These are phyloP conservation scores for Meloidogyne exigua DNA, from an alignment of 1,140 invertebrate genomes.

Conservation along the genomic window DNA sequence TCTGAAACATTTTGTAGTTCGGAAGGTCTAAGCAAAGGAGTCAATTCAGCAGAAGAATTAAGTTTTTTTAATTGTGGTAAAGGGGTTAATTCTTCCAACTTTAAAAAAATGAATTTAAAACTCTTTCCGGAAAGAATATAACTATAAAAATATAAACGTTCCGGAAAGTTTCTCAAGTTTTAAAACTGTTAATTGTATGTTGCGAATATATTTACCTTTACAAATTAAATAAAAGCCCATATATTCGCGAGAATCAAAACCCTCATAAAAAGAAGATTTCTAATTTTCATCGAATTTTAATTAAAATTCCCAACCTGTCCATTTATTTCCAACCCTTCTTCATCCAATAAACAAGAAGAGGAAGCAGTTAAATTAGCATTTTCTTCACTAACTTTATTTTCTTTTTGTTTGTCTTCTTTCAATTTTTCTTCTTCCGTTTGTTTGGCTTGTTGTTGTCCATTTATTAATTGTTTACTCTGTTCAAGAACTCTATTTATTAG, in stretches of 20 bases:
- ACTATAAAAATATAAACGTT: no score
- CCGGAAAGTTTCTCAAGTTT: no score
- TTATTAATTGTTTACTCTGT: background rate
- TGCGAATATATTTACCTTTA: no score
- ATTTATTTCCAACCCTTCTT: background rate
- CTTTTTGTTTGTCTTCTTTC: background rate
- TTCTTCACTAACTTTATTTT: no score
- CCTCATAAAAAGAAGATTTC: no score
- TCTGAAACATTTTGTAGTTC: conserved; percentile 12
- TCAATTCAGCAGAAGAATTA: conserved; percentile 15
- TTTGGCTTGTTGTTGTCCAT: background rate
- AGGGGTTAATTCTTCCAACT: background rate
- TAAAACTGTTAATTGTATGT: no score
- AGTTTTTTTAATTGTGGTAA: background rate
- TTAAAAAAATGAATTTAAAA: background rate
- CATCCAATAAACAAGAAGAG: background rate
- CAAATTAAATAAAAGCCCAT: no score
- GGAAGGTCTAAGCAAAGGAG: conserved; percentile 1
- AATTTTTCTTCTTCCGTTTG: background rate
- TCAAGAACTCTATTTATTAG: background rate
- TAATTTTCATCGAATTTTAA: no score
- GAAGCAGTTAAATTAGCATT: background rate
- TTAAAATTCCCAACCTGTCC: background rate
- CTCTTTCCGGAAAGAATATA: no score
- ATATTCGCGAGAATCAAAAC: no score